Conservation (phyloP, 2,888 invertebrate genomes). For the Antitype chi region DNA sequence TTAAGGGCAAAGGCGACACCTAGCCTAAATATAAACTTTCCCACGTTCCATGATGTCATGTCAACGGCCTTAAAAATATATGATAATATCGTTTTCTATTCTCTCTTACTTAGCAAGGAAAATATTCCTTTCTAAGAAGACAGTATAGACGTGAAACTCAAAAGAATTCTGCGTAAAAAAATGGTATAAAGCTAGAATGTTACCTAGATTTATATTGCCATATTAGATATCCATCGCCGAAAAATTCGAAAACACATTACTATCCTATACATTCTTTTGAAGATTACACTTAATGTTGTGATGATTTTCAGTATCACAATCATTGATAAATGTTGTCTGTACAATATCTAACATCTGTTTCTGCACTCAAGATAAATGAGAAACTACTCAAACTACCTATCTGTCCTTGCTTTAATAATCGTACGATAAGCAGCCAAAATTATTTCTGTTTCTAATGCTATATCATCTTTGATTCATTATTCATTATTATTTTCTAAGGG, state of each 20-base stretch:
- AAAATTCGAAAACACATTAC: not conserved
- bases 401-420: slow-evolving; percentile 6
- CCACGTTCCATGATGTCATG: slow-evolving; percentile 69
- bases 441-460: not conserved
- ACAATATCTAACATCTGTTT: slow-evolving; percentile 28
- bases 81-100: slow-evolving; percentile 9
- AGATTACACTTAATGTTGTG: not conserved
- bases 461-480: slow-evolving; percentile 13
- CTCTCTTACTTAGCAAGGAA: not conserved
- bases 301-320: slow-evolving; percentile 10
- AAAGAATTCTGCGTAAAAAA: not conserved
- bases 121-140: not conserved
- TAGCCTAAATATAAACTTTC: slow-evolving; percentile 72
- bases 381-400: not conserved
- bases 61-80: slow-evolving; percentile 61
- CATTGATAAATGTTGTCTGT: slow-evolving; percentile 15
- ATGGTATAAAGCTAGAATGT: not conserved
- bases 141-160: not conserved
- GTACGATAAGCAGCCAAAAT: slow-evolving; percentile 7
- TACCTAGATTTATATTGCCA: not conserved
- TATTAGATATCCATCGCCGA: not conserved
- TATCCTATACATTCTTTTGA: not conserved
- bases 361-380: slow-evolving; percentile 24
- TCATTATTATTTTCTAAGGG: not conserved
- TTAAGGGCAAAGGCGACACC: slow-evolving; percentile 62